Evolutionary conservation across 2,797 vertebrate species (phyloP).

Genomic region (Anableps anableps): DNA sequence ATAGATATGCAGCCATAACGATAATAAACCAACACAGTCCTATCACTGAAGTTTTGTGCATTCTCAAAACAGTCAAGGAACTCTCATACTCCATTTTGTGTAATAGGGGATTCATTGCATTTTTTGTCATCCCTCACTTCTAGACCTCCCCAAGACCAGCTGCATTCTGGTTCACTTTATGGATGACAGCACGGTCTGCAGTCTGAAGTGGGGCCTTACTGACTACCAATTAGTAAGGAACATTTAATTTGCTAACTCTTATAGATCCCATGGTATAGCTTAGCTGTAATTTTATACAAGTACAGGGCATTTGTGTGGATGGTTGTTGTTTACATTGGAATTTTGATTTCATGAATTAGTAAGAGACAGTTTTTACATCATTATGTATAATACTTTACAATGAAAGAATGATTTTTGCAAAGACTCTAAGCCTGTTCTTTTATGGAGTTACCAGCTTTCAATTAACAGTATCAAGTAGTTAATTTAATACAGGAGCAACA

Average conservation of each 20-base stretch:
- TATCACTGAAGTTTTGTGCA: not conserved
- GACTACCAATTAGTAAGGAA: not conserved
- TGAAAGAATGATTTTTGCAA: not conserved
- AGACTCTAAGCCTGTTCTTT: not conserved
- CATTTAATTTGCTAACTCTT: not conserved
- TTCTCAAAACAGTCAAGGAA: not conserved
- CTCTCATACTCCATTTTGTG: not conserved
- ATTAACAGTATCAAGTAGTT: not conserved
- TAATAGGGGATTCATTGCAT: too few relatives aligned
- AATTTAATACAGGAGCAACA: not conserved
- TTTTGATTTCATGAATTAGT: not conserved
- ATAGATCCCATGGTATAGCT: not conserved
- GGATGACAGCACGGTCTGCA: not conserved
- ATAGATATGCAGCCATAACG: too few relatives aligned
- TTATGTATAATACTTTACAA: not conserved
- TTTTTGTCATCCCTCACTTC: too few relatives aligned
- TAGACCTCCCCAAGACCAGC: too few relatives aligned
- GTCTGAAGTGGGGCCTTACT: not conserved
- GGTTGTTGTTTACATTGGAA: not conserved
- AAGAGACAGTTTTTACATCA: not conserved
- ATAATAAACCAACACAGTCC: not conserved
- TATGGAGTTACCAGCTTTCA: not conserved
- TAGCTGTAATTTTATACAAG: not conserved
- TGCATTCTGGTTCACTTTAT: not conserved
- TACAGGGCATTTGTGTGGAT: too few relatives aligned